phyloP scores from a whole-genome alignment of 2,797 vertebrate genomes.

The Myripristis jacobus region DNA sequence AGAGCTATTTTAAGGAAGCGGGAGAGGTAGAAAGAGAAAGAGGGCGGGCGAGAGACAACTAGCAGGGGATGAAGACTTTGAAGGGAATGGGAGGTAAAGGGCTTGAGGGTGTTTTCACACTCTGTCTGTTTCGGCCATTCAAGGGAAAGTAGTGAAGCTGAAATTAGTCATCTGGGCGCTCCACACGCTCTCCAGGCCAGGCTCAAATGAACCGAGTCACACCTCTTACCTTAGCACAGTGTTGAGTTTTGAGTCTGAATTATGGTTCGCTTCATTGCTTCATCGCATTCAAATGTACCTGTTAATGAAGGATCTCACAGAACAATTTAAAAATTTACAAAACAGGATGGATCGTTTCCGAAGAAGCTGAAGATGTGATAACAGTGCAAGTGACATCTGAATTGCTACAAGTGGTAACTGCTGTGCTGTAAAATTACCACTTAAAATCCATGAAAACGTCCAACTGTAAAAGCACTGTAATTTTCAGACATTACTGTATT shows the following conservation, averaged over 20 bases:
- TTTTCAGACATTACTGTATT: neutral
- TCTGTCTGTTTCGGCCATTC: slow-evolving; percentile 2
- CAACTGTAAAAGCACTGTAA: slow-evolving; percentile 1
- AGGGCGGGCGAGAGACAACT: neutral
- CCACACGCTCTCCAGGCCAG: neutral
- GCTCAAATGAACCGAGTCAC: neutral
- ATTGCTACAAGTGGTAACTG: neutral
- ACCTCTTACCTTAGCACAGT: neutral
- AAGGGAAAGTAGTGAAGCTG: neutral
- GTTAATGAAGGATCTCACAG: neutral
- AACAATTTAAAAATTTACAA: neutral
- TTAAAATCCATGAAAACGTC: neutral
- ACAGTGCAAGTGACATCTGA: neutral
- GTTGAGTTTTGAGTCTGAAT: neutral
- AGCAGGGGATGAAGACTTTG: slow-evolving; percentile 33
- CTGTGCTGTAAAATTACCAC: neutral
- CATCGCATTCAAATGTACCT: neutral
- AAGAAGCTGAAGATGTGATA: neutral
- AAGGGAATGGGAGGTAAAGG: slow-evolving; percentile 16
- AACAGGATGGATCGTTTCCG: neutral
- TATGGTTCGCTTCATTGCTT: neutral
- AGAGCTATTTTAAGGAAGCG: slow-evolving; percentile 70
- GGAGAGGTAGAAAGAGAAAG: slow-evolving; percentile 20
- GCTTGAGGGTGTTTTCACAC: slow-evolving; percentile 19
- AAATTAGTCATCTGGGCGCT: no score